Evolutionary conservation across 2,113 vertebrate genomes (phyloP).

Genomic region (Antechinus flavipes): DNA sequence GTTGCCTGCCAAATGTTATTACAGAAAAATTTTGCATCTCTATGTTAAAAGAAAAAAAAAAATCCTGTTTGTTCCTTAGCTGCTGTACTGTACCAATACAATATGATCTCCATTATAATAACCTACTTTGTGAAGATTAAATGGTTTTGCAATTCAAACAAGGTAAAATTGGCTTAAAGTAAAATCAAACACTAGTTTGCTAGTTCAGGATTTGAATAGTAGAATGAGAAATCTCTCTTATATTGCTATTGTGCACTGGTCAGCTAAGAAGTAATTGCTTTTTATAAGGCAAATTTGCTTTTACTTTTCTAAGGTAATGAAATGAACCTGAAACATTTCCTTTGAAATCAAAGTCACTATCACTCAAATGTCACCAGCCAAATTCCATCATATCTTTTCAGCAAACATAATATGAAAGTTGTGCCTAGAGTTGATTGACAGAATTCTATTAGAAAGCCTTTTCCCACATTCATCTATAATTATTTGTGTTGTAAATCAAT

Average conservation of each 20-base stretch:
- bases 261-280: constrained; percentile 97
- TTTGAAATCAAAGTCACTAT: constrained; percentile 91
- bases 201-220: constrained; percentile 89
- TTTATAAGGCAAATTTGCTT: constrained; percentile 99
- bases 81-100: constrained; percentile 81
- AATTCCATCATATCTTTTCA: constrained; percentile 92
- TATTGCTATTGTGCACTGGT: constrained; percentile 93
- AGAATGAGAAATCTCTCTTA: constrained; percentile 89
- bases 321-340: constrained; percentile 96
- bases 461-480: constrained; percentile 88
- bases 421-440: constrained; percentile 91
- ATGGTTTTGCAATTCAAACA: constrained; percentile 91
- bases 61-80: constrained; percentile 70
- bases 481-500: constrained; percentile 89
- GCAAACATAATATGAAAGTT: constrained; percentile 89
- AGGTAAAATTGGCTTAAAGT: constrained; percentile 89
- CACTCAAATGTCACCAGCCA: constrained; percentile 92
- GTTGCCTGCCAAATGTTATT: constrained; percentile 28
- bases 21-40: constrained; percentile 28
- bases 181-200: constrained; percentile 90
- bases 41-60: constrained; percentile 55
- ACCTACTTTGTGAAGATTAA: constrained; percentile 92
- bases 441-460: constrained; percentile 92
- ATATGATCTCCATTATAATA: constrained; percentile 90
- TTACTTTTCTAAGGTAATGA: constrained; percentile 97